A percentile compares a stretch with the other conserved stretches of the same genome.
These are phyloP conservation scores for Melanotaenia boesemani DNA, from an alignment of 2,797 vertebrate genomes.

Conservation along the genomic window DNA sequence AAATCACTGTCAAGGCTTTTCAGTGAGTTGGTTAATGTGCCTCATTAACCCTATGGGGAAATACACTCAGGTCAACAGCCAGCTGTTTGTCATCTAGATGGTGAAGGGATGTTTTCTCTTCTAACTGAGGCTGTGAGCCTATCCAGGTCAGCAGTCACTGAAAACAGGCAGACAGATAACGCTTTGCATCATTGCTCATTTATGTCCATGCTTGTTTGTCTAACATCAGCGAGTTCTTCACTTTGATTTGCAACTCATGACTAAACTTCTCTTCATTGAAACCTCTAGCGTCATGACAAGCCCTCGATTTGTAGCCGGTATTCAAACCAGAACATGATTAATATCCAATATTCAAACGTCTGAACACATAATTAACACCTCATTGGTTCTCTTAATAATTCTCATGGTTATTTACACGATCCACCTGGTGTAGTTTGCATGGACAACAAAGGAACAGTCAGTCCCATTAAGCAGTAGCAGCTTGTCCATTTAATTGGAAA, in stretches of 20 bases:
- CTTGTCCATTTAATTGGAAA: conserved; percentile 1
- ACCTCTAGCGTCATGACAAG: not conserved
- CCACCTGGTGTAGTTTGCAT: not conserved
- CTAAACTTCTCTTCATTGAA: not conserved
- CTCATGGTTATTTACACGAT: no score
- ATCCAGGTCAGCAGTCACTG: not conserved
- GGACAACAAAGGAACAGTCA: conserved; percentile 6
- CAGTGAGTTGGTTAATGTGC: not conserved
- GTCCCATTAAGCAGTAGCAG: conserved; percentile 1
- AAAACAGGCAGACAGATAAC: not conserved
- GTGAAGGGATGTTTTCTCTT: not conserved
- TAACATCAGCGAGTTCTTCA: not conserved
- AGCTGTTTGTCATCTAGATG: not conserved
- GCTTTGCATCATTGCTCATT: not conserved
- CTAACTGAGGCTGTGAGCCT: not conserved
- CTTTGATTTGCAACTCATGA: not conserved
- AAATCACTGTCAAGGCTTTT: not conserved
- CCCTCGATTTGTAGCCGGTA: not conserved
- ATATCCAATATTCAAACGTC: not conserved
- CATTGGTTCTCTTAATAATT: not conserved
- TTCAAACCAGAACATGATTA: not conserved
- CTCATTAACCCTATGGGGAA: not conserved
- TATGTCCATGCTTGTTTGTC: not conserved
- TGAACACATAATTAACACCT: not conserved
- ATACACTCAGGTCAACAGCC: conserved; percentile 2